Percentiles rank a stretch among this genome's conserved stretches.
Conservation (phyloP, 1,140 invertebrate genomes). For the Aricia agestis region DNA sequence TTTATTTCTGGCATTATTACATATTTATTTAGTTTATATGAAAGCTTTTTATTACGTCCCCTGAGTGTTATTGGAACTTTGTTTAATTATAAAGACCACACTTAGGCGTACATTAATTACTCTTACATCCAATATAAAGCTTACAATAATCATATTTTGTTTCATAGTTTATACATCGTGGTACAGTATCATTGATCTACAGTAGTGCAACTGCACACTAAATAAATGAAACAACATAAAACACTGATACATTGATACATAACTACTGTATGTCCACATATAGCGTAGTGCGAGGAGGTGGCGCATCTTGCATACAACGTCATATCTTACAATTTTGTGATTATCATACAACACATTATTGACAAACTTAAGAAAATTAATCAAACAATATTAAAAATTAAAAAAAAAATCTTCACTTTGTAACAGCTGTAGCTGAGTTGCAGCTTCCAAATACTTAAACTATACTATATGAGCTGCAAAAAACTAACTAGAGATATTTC, state of each 20-base stretch:
- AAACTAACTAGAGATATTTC: too few species aligned
- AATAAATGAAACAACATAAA: conserved; percentile 14
- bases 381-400: too few species aligned
- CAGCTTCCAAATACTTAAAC: too few species aligned
- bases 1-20: too few species aligned
- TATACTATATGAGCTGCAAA: too few species aligned
- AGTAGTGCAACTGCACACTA: background rate
- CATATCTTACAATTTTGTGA: conserved; percentile 21
- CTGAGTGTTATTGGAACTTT: background rate
- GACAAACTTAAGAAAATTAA: too few species aligned
- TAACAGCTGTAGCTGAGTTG: too few species aligned
- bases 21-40: too few species aligned
- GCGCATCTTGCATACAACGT: conserved; percentile 17
- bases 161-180: background rate
- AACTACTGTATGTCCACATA: conserved; percentile 24
- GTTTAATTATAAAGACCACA: conserved; percentile 18
- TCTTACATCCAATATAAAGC: conserved; percentile 20
- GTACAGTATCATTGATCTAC: background rate
- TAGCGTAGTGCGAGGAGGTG: conserved; percentile 20
- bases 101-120: conserved; percentile 19
- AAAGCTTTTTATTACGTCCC: background rate
- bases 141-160: conserved; percentile 9
- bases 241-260: conserved; percentile 18
- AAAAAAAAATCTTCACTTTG: too few species aligned
- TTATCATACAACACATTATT: background rate